These are phyloP conservation scores for Spinibarbus caldwelli DNA, from an alignment of 2,797 vertebrate species.

Conservation along the genomic window DNA sequence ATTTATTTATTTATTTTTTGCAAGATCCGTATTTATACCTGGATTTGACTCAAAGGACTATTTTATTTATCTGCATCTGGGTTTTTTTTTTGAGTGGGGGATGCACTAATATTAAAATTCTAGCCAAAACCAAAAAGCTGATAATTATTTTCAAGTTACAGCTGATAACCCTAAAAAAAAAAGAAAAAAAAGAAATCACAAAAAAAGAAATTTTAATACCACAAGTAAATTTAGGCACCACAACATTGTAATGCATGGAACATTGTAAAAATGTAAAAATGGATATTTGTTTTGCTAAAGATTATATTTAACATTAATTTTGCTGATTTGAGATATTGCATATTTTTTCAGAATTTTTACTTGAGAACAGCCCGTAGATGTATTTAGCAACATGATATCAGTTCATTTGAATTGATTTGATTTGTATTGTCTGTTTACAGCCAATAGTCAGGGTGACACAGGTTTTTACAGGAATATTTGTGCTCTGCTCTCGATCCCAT, in stretches of 20 bases:
- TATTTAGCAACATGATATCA: not conserved
- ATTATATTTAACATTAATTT: not conserved
- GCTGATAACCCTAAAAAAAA: too few species aligned
- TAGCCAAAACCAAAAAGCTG: not conserved
- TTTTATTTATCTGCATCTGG: not conserved
- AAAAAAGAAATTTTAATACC: too few species aligned
- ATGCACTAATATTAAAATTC: not conserved
- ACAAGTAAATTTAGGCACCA: not conserved
- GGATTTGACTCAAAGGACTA: not conserved
- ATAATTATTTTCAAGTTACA: not conserved
- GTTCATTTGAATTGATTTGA: not conserved
- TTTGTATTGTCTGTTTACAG: conserved; percentile 67
- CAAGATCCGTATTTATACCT: not conserved
- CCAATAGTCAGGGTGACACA: conserved; percentile 75
- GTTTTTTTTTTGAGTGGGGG: not conserved
- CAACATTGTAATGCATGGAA: not conserved
- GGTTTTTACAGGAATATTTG: conserved; percentile 80
- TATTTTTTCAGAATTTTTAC: not conserved
- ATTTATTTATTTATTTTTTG: too few species aligned
- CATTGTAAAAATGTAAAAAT: too few species aligned
- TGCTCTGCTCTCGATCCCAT: conserved; percentile 89
- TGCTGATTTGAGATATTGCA: not conserved
- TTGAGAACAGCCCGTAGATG: not conserved
- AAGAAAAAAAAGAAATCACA: too few species aligned
- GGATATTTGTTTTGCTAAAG: not conserved